These are phyloP conservation scores for Parambassis ranga DNA, from an alignment of 2,797 vertebrate species.

Conservation along the genomic window DNA sequence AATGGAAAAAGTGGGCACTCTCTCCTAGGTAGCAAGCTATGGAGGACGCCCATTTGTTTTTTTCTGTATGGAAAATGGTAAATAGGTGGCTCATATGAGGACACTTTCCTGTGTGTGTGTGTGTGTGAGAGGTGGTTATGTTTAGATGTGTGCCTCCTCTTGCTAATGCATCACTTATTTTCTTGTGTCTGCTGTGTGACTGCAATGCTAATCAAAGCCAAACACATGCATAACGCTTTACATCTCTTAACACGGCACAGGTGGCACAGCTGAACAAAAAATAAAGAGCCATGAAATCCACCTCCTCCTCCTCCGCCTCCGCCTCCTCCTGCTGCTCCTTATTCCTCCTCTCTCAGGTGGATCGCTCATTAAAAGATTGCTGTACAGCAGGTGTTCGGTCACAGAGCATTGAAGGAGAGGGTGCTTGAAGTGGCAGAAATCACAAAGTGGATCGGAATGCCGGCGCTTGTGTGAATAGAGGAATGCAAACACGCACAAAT, in stretches of 20 bases:
- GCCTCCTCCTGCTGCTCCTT: constrained; percentile 30
- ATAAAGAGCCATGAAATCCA: constrained; percentile 51
- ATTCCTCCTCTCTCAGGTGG: constrained; percentile 61
- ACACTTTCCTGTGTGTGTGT: constrained; percentile 6
- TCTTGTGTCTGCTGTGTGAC: constrained; percentile 19
- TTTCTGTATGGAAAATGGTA: constrained; percentile 36
- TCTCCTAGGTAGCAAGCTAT: constrained; percentile 49
- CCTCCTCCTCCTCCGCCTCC: constrained; percentile 29
- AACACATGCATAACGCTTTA: constrained; percentile 33
- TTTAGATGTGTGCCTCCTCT: constrained; percentile 26
- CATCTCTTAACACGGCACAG: constrained; percentile 64
- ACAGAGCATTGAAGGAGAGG: constrained; percentile 68
- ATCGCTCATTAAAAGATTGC: constrained; percentile 69
- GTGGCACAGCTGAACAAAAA: constrained; percentile 39
- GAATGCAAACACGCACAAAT: constrained; percentile 22
- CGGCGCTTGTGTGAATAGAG: background rate
- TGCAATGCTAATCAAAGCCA: constrained; percentile 65
- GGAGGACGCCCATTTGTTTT: constrained; percentile 51
- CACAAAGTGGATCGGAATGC: constrained; percentile 65
- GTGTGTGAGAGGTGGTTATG: background rate
- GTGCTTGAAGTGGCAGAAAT: constrained; percentile 80
- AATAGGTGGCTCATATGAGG: constrained; percentile 35
- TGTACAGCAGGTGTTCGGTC: constrained; percentile 77
- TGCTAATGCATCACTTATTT: constrained; percentile 41
- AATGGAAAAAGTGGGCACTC: constrained; percentile 58